A percentile compares a stretch with the other conserved stretches of the same genome.
Evolutionary conservation across 2,888 invertebrate genomes (phyloP).

Genomic region (Tetragonula carbonaria): DNA sequence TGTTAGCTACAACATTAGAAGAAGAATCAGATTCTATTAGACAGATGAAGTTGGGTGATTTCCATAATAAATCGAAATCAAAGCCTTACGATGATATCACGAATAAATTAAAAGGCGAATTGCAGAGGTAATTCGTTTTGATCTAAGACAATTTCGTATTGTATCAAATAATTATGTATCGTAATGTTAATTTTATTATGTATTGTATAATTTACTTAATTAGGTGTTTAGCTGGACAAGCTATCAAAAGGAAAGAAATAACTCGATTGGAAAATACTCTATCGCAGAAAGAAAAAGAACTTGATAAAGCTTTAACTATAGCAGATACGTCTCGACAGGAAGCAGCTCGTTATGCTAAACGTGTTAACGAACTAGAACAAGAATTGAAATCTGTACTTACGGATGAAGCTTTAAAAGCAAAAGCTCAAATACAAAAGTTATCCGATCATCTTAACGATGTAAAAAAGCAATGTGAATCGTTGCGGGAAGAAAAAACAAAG

Average conservation of each 20-base stretch:
- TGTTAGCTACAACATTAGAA: slow-evolving; percentile 78
- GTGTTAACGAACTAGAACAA: slow-evolving; percentile 77
- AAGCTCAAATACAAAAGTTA: slow-evolving; percentile 78
- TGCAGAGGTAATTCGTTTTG: slow-evolving; percentile 76
- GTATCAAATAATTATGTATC: slow-evolving; percentile 8
- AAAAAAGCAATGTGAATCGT: slow-evolving; percentile 73
- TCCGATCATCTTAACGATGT: slow-evolving; percentile 77
- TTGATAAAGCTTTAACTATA: slow-evolving; percentile 73
- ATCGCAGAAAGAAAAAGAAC: slow-evolving; percentile 81
- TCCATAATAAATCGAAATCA: slow-evolving; percentile 74
- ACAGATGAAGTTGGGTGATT: slow-evolving; percentile 78
- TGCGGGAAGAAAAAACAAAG: slow-evolving; percentile 74
- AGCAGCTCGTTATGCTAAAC: slow-evolving; percentile 75
- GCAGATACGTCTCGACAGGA: slow-evolving; percentile 76
- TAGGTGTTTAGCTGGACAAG: slow-evolving; percentile 83
- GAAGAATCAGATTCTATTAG: slow-evolving; percentile 79
- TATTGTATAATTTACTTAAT: slow-evolving; percentile 28
- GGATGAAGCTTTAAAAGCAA: slow-evolving; percentile 78
- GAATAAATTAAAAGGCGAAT: slow-evolving; percentile 84
- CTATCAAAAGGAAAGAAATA: slow-evolving; percentile 85
- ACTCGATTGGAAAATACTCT: slow-evolving; percentile 83
- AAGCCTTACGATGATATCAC: slow-evolving; percentile 83
- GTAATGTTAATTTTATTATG: slow-evolving; percentile 58
- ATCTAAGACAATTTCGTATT: neutral
- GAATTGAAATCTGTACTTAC: slow-evolving; percentile 79